Conservation (phyloP, 2,113 vertebrate genomes). For the Poicephalus meyeri region DNA sequence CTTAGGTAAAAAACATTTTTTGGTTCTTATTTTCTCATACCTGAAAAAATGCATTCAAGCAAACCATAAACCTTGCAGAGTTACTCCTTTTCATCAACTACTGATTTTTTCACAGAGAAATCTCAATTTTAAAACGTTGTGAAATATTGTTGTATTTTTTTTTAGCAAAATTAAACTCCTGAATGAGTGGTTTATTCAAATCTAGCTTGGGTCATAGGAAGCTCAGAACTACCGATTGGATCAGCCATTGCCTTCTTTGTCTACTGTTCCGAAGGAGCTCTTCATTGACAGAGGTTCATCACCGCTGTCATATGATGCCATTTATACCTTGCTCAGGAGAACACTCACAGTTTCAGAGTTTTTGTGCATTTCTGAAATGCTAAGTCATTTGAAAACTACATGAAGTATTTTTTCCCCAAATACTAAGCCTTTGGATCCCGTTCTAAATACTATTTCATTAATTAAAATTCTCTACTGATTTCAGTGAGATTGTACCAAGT, state of each 20-base stretch:
- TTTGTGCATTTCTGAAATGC: not conserved
- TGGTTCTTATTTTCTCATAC: not conserved
- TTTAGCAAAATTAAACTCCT: not conserved
- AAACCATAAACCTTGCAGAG: not conserved
- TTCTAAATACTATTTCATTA: not conserved
- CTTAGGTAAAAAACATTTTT: not conserved
- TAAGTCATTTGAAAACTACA: not conserved
- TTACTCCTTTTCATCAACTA: not conserved
- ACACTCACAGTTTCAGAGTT: not conserved
- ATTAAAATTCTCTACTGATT: not conserved
- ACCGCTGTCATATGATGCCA: accelerated
- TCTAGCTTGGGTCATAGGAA: not conserved
- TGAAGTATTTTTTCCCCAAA: not conserved
- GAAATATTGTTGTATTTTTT: not conserved
- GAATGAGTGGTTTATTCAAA: not conserved
- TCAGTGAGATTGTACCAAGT: not conserved
- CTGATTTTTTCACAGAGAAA: not conserved
- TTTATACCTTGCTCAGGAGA: not conserved
- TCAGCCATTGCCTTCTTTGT: not conserved
- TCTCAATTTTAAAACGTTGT: not conserved
- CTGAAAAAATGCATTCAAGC: not conserved
- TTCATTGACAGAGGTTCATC: not conserved
- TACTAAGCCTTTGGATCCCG: not conserved
- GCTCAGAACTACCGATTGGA: not conserved
- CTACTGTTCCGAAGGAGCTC: not conserved